Conservation (phyloP, 2,113 vertebrate species). For the Sinocyclocheilus maitianheensis region DNA sequence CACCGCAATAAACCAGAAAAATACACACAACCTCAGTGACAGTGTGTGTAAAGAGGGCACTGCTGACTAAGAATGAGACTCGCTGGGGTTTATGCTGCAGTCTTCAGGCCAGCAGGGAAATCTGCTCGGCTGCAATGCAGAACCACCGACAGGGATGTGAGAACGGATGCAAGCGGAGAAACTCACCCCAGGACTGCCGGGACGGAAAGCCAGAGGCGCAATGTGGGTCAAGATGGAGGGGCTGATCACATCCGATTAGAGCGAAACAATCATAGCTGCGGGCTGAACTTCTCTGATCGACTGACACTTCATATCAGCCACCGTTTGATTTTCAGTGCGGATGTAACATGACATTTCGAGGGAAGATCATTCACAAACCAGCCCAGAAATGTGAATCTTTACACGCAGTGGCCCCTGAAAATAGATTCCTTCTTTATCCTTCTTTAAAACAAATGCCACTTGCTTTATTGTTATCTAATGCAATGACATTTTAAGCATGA, state of each 20-base stretch:
- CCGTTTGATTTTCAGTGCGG: neutral
- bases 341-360: slow-evolving; percentile 22
- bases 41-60: slow-evolving; percentile 25
- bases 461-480: neutral
- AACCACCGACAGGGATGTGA: slow-evolving; percentile 10
- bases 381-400: neutral
- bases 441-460: neutral
- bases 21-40: neutral
- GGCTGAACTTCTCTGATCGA: slow-evolving; percentile 29
- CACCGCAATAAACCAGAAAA: neutral
- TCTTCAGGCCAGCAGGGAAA: neutral
- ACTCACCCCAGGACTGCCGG: slow-evolving; percentile 10
- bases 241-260: slow-evolving; percentile 32
- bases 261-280: neutral
- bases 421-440: neutral
- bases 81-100: slow-evolving; percentile 11
- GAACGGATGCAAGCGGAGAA: slow-evolving; percentile 14
- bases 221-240: slow-evolving; percentile 39
- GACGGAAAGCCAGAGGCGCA: slow-evolving; percentile 18
- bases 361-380: slow-evolving; percentile 9
- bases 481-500: neutral
- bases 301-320: slow-evolving; percentile 36
- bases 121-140: slow-evolving; percentile 21
- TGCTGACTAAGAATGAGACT: slow-evolving; percentile 21
- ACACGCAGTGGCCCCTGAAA: neutral